Evolutionary conservation across 2,113 vertebrate genomes (phyloP).

Genomic region (Odontesthes bonariensis): DNA sequence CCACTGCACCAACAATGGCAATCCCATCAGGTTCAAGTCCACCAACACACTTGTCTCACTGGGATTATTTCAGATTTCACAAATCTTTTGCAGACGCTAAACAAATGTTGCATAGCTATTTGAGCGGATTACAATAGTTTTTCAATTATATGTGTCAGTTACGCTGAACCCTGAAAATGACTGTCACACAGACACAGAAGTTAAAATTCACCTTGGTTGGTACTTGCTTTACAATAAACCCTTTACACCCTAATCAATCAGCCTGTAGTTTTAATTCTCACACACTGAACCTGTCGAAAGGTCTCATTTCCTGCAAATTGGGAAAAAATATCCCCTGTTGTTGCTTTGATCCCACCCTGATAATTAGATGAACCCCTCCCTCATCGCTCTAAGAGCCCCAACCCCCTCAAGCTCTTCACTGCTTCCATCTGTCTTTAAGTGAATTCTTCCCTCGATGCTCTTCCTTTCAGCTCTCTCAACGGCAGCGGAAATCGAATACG

Average conservation of each 20-base stretch:
- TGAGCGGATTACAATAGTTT: background rate
- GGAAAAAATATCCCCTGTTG: background rate
- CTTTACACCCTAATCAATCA: conserved; percentile 21
- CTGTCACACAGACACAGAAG: background rate
- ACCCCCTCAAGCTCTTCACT: conserved; percentile 43
- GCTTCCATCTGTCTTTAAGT: conserved; percentile 49
- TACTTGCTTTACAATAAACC: background rate
- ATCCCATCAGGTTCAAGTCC: too few species aligned
- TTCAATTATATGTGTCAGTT: background rate
- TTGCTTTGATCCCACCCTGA: background rate
- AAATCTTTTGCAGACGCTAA: too few species aligned
- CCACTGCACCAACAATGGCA: too few species aligned
- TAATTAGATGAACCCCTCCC: conserved; percentile 35
- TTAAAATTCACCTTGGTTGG: background rate
- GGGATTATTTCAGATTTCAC: too few species aligned
- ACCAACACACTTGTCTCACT: too few species aligned
- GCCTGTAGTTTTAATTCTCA: conserved; percentile 1
- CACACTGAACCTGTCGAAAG: conserved; percentile 15
- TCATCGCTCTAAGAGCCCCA: conserved; percentile 14
- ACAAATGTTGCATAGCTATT: background rate
- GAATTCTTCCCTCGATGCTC: conserved; percentile 46
- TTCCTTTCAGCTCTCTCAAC: conserved; percentile 42
- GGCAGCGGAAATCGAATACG: conserved; percentile 58
- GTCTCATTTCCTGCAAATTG: conserved; percentile 13
- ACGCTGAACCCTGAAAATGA: too few species aligned